These are phyloP conservation scores for Sebastes jordani DNA, from an alignment of 2,797 vertebrate genomes.

Conservation along the genomic window DNA sequence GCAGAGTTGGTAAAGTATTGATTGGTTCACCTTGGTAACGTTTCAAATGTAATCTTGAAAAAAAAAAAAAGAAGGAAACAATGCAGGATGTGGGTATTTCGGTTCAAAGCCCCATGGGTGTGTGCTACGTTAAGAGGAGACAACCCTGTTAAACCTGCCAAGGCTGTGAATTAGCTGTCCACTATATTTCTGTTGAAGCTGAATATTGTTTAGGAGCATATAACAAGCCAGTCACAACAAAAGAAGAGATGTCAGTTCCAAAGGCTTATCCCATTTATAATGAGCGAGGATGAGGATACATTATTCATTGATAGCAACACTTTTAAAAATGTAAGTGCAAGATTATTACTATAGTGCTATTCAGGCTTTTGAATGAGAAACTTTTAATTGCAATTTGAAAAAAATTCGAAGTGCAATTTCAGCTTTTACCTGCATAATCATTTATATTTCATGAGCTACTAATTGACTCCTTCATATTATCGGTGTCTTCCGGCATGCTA, in stretches of 20 bases:
- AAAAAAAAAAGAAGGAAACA: not conserved
- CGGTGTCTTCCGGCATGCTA: constrained; percentile 48
- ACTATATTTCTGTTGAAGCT: constrained; percentile 46
- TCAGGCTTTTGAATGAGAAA: constrained; percentile 15
- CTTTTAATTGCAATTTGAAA: constrained; percentile 26
- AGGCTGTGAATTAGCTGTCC: constrained; percentile 51
- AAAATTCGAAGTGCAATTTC: constrained; percentile 20
- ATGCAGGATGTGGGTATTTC: constrained; percentile 39
- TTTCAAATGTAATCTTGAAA: constrained; percentile 59
- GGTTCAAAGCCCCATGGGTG: constrained; percentile 33
- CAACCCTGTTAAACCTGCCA: constrained; percentile 44
- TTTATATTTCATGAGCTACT: constrained; percentile 66
- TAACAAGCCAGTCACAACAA: constrained; percentile 35
- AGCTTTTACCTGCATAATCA: constrained; percentile 53
- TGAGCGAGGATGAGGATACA: not conserved
- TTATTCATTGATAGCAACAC: constrained; percentile 12
- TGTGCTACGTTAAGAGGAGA: constrained; percentile 47
- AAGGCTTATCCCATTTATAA: constrained; percentile 22
- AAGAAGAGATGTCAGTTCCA: constrained; percentile 13
- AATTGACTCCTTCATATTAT: constrained; percentile 64
- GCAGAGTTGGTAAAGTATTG: constrained; percentile 57
- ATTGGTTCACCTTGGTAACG: constrained; percentile 55
- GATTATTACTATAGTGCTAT: constrained; percentile 2
- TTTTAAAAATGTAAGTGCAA: constrained; percentile 21
- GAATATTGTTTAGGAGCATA: constrained; percentile 38